These are phyloP conservation scores for Trissolcus brochymenae DNA, from an alignment of 2,888 invertebrate genomes.

Conservation along the genomic window DNA sequence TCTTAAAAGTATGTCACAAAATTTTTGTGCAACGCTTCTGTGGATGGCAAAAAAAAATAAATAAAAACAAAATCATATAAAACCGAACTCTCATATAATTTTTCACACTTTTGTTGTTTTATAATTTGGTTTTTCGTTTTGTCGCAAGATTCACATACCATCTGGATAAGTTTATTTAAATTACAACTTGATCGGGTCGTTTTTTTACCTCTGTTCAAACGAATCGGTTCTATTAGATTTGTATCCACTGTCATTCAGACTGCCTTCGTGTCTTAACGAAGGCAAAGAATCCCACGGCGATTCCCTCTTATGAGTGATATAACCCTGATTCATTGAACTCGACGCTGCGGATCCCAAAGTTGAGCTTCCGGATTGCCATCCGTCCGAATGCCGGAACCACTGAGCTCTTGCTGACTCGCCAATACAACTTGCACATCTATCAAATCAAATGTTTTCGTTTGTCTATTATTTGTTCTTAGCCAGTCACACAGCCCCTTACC, in stretches of 20 bases:
- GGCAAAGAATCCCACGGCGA: conserved; percentile 93
- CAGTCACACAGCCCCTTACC: background rate
- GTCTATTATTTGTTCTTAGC: conserved; percentile 12
- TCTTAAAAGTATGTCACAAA: conserved; percentile 18
- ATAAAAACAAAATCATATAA: no score
- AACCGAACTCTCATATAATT: conserved; percentile 33
- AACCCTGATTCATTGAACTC: conserved; percentile 71
- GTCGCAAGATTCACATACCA: background rate
- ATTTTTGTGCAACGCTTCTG: conserved; percentile 6
- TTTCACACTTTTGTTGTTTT: conserved; percentile 43
- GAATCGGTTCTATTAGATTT: conserved; percentile 91
- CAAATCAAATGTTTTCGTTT: conserved; percentile 43
- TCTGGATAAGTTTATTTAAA: conserved; percentile 3
- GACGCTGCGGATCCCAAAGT: conserved; percentile 81
- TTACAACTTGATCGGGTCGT: conserved; percentile 14
- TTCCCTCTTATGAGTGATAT: conserved; percentile 81
- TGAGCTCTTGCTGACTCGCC: conserved; percentile 93
- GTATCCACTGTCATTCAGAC: conserved; percentile 91
- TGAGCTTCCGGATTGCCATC: conserved; percentile 88
- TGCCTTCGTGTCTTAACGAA: conserved; percentile 89
- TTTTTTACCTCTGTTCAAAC: conserved; percentile 87
- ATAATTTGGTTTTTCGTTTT: background rate
- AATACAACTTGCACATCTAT: conserved; percentile 88
- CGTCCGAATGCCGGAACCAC: conserved; percentile 93
- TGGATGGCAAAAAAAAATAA: no score